Evolutionary conservation across 2,113 vertebrate genomes (phyloP), one percentile per base, ranked within the genome.

Genomic region (Sporophila hypoxantha): DNA sequence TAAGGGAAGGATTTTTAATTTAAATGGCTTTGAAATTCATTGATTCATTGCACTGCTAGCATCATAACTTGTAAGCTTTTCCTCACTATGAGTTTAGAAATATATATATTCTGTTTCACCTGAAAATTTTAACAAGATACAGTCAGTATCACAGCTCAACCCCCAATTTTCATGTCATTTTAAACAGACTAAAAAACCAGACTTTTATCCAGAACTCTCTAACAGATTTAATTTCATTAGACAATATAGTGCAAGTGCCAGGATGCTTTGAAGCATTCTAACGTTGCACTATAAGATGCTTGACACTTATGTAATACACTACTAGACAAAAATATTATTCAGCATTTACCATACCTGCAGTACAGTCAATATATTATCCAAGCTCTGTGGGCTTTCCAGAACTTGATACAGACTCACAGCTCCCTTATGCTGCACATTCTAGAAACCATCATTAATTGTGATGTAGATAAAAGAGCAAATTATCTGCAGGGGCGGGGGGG

Each of bases 401-500:
- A 10, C 37, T 37, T 37, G 37, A 41, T n/a, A 17, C 8, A 85
- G 2, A 10, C 29, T 75, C 52, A 44, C 1, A 2, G 22, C 12
- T 82, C 20, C 32, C 52, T 62, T 41, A 47, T 69, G 70, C 50
- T 79, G 25, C 37, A 30, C 82, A 30, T 56, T 90, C 22, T 85
- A 67, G 44, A 30, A 67, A 37, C 2, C 22, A 2, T 32, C 36
- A 27, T 73, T 78, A 78, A 50, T 26, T 76, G 17, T 30, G 27
- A 55, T 47, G 27, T 21, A 64, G 69, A 46, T 77, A 69, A 94
- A 77, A 80, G 29, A 55, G 36, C 9, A n/a, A 5, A 8, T 36
- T 62, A 65, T 41, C 14, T n/a, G 14, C 3, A 8, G 9, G 29
- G 2, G 1, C 12, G 3, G 1, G 11, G 9, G 4, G 4, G 1